Evolutionary conservation across 2,113 vertebrate species (phyloP), one percentile per base, ranked within the genome.

Genomic region (Mustelus asterias): DNA sequence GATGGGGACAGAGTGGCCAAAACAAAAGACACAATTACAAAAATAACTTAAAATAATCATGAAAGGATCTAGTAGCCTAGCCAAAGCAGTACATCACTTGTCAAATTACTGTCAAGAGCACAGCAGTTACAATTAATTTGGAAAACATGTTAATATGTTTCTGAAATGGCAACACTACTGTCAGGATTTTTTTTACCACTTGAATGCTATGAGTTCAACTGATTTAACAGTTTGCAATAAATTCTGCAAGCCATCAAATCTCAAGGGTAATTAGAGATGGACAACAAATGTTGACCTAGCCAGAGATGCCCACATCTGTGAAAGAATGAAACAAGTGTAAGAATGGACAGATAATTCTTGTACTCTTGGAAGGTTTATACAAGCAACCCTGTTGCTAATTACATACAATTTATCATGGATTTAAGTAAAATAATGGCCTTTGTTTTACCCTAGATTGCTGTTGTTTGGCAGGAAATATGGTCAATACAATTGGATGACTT

Each of bases 401-500:
- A 7, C 3, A 18, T 76, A 5, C 60, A n/a, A 24, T 89, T 80
- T 95, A 85, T 54, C 22, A 93, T 85, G 90, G 88, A 20, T 96
- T 9, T 76, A 95, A 26, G 10, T 48, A 76, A 54, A 48, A 65
- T 69, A 95, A 44, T 44, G n/a, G 44, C 3, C 18, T 95, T 72
- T 14, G 13, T 22, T 97, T 95, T 96, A 70, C 96, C 97, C 76
- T 97, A 99, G 99, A 97, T 99, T 94, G 97, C 97, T 70, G 97
- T 97, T 44, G 97, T 97, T 86, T 99, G 98, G 99, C 97, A 98
- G 95, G 96, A 97, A 2, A 97, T 99, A 96, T 96, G 94, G 76
- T 97, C 97, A 24, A 95, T 98, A 60, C 97, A 98, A 37, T 97
- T 99, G 95, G 98, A 99, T 96, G 99, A 99, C 96, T 99, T 99